Evolutionary conservation across 2,888 invertebrate species (phyloP), one percentile per base, ranked within the genome.

Genomic region (Drosophila diplacantha): DNA sequence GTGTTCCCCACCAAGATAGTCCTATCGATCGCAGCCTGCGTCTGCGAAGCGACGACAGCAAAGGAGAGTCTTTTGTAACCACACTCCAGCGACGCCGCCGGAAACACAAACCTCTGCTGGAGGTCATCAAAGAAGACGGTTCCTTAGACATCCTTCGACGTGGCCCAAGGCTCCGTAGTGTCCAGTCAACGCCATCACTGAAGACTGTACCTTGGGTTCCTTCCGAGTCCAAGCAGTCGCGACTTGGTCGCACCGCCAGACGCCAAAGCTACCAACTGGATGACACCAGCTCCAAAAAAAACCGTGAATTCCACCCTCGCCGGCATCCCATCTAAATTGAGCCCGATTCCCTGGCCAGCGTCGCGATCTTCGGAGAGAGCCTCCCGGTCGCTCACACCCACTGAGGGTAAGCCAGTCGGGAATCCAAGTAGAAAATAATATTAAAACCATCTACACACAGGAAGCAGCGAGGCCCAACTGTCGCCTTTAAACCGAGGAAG

Each of bases 101-200:
- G 8, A 26, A 6, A 7, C 32, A 34, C 37, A 44, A 18, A 16
- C 29, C 50, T 7, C 5, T 44, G 24, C 24, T 65, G 29, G 56
- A 56, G 34, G 39, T 39, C 12, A 65, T 65, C 31, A 46, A 50
- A 3, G 66, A 63, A 9, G 52, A 63, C 20, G 14, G 18, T 3
- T 9, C 46, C 5, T 14, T 14, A 16, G 9, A 29, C 26, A 26
- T 26, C 24, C 24, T 2, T 8, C 3, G 26, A 0, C 8, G 26
- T 8, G 0, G 8, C 8, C 3, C 31, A 3, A 6, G 7, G 2
- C 16, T 26, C 3, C 54, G 29, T 8, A 74, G 77, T 18, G 77
- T 63, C 16, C 68, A 63, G 24, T 60, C 54, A n/a, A 29, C n/a
- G 3, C 3, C 20, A 5, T 11, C 29, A 29, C 11, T 8, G 8